These are phyloP conservation scores for Platynereis dumerilii DNA, from an alignment of 2,888 invertebrate genomes.

Conservation along the genomic window DNA sequence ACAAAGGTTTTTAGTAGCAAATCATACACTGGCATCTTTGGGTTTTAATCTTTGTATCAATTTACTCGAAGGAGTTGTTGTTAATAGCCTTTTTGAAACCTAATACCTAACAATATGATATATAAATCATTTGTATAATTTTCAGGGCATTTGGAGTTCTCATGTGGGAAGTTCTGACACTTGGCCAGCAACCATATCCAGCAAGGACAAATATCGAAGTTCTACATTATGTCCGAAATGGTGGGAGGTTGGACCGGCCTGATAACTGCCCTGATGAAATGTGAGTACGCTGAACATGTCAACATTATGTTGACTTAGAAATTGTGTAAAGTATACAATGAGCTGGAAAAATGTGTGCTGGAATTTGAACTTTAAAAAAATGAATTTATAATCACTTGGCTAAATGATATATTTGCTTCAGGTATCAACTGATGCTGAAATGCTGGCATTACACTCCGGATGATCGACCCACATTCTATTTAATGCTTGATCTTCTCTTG, in stretches of 20 bases:
- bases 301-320: constrained; percentile 6
- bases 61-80: too few relatives aligned
- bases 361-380: not conserved
- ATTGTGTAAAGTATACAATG: not conserved
- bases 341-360: not conserved
- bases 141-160: constrained; percentile 71
- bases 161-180: constrained; percentile 95
- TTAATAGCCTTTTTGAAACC: too few relatives aligned
- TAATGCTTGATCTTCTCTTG: constrained; percentile 30
- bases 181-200: constrained; percentile 96
- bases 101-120: too few relatives aligned
- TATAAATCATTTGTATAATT: too few relatives aligned
- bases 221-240: constrained; percentile 84
- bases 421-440: constrained; percentile 82
- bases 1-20: too few relatives aligned
- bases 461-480: constrained; percentile 80
- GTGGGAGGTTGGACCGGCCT: constrained; percentile 76
- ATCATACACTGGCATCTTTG: too few relatives aligned
- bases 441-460: constrained; percentile 89
- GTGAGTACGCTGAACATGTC: constrained; percentile 54
- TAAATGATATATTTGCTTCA: constrained; percentile 55
- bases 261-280: constrained; percentile 81
- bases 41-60: too few relatives aligned
- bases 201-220: constrained; percentile 92
- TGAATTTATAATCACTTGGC: too few relatives aligned